Evolutionary conservation across 1,140 invertebrate species (phyloP).

Genomic region (Drosophila neocordata): DNA sequence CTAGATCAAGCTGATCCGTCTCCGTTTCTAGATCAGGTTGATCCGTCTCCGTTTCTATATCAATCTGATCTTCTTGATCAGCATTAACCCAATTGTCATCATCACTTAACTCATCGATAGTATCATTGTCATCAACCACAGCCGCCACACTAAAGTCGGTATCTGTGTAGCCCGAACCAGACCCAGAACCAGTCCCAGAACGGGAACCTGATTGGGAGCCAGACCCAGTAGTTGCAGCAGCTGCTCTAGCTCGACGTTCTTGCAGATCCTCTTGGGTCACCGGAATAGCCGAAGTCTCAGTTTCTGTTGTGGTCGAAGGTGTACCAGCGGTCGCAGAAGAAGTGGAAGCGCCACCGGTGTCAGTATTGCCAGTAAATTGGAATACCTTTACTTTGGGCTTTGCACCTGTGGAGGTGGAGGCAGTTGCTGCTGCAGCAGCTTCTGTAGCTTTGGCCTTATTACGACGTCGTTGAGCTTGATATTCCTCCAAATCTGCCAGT

Average conservation of each 20-base stretch:
- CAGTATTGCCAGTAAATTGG: neutral
- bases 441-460: slow-evolving; percentile 33
- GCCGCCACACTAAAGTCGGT: slow-evolving; percentile 57
- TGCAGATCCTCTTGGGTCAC: slow-evolving; percentile 40
- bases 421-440: neutral
- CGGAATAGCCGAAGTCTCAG: slow-evolving; percentile 50
- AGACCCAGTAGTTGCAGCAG: slow-evolving; percentile 26
- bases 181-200: slow-evolving; percentile 24
- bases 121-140: slow-evolving; percentile 60
- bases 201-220: slow-evolving; percentile 36
- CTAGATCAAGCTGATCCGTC: slow-evolving; percentile 27
- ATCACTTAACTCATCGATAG: slow-evolving; percentile 63
- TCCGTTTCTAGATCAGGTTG: slow-evolving; percentile 32
- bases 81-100: slow-evolving; percentile 67
- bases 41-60: slow-evolving; percentile 44
- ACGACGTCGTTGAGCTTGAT: slow-evolving; percentile 46
- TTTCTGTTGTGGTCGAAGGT: slow-evolving; percentile 32
- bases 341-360: neutral
- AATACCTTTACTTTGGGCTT: neutral
- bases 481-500: slow-evolving; percentile 58
- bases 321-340: slow-evolving; percentile 30
- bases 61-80: slow-evolving; percentile 32
- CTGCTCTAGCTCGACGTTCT: slow-evolving; percentile 10
- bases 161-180: slow-evolving; percentile 57
- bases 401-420: slow-evolving; percentile 40